These are phyloP conservation scores for Dasyurus viverrinus DNA, from an alignment of 2,113 vertebrate species.

Conservation along the genomic window DNA sequence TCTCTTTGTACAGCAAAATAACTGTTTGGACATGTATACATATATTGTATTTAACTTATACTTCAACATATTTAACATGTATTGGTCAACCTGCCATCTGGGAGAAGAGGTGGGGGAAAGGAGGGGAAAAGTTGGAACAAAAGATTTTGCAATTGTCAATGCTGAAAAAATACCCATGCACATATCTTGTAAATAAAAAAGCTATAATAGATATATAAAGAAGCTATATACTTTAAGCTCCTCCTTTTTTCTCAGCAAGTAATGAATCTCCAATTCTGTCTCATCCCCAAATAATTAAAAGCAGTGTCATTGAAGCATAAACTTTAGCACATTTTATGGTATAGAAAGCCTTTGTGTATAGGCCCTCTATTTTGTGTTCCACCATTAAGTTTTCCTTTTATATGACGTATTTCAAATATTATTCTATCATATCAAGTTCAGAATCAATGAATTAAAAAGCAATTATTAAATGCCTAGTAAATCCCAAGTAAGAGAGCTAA, in stretches of 20 bases:
- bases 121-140: too few species aligned
- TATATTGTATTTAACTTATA: too few species aligned
- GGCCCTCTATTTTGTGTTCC: neutral
- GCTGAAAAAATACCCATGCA: too few species aligned
- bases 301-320: neutral
- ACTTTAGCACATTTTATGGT: slow-evolving; percentile 12
- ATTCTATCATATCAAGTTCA: neutral
- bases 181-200: too few species aligned
- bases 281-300: neutral
- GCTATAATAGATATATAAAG: too few species aligned
- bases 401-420: neutral
- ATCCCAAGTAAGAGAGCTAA: neutral
- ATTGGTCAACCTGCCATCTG: too few species aligned
- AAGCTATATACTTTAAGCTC: neutral
- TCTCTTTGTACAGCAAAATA: too few species aligned
- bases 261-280: neutral
- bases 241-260: neutral
- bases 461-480: neutral
- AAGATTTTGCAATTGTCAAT: too few species aligned
- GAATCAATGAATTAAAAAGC: neutral
- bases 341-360: slow-evolving; percentile 17
- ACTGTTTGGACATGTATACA: too few species aligned
- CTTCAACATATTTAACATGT: too few species aligned
- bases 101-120: too few species aligned
- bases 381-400: neutral